Evolutionary conservation across 2,113 vertebrate species (phyloP).

Genomic region (Ursus arctos): DNA sequence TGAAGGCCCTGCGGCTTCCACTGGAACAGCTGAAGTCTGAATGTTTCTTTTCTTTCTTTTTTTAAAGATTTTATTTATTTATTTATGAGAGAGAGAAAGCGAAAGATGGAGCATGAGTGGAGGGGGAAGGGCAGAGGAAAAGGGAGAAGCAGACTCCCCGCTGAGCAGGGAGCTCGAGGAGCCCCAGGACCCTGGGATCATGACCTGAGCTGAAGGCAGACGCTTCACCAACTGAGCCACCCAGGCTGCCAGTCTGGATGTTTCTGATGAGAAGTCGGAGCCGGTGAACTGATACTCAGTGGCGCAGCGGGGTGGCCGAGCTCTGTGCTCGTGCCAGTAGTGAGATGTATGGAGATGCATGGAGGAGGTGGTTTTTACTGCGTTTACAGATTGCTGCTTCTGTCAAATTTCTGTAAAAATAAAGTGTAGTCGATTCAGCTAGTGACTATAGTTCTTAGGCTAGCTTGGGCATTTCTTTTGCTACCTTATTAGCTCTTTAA

Average conservation of each 20-base stretch:
- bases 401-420: slow-evolving; percentile 46
- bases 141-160: too few species aligned
- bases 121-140: too few species aligned
- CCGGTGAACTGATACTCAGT: neutral
- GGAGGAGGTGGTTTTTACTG: neutral
- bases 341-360: neutral
- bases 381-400: neutral
- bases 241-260: neutral
- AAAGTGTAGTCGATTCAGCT: neutral
- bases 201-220: too few species aligned
- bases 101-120: too few species aligned
- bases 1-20: neutral
- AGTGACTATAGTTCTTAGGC: neutral
- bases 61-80: too few species aligned
- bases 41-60: neutral
- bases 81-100: too few species aligned
- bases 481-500: neutral
- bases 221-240: too few species aligned
- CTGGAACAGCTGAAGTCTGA: neutral
- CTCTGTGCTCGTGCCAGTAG: neutral
- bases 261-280: neutral
- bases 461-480: neutral
- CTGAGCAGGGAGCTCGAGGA: too few species aligned
- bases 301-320: accelerated
- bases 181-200: too few species aligned